Conservation (phyloP, 2,888 invertebrate species). For the Diaperis boleti region DNA sequence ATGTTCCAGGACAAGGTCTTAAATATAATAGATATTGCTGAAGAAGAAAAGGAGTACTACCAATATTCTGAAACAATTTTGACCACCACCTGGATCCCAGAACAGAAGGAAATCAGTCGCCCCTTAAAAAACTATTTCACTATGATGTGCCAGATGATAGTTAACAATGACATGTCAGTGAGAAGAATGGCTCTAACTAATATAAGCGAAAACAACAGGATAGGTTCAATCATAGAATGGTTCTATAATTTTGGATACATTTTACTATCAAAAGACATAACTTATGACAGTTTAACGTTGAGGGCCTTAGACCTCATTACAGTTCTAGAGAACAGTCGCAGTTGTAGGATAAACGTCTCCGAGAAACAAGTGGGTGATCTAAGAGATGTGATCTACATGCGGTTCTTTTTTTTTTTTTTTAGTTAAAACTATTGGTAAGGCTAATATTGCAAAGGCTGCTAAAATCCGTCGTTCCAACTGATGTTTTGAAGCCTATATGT, state of each 20-base stretch:
- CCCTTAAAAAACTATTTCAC: conserved; percentile 59
- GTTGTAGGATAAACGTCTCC: conserved; percentile 70
- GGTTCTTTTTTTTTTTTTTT: conserved; percentile 35
- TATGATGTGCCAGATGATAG: conserved; percentile 65
- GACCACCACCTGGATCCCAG: conserved; percentile 59
- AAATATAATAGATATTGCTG: conserved; percentile 58
- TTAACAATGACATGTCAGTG: conserved; percentile 69
- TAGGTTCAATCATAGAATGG: conserved; percentile 73
- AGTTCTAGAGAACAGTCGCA: conserved; percentile 71
- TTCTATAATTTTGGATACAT: conserved; percentile 72
- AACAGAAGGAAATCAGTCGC: conserved; percentile 53
- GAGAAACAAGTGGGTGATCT: conserved; percentile 70
- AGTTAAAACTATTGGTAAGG: conserved; percentile 60
- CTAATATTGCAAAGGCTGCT: conserved; percentile 60
- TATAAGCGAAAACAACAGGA: conserved; percentile 70
- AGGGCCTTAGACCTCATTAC: conserved; percentile 70
- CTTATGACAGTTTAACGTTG: conserved; percentile 61
- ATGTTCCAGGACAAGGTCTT: conserved; percentile 52
- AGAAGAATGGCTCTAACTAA: conserved; percentile 71
- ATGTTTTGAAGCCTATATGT: conserved; percentile 60
- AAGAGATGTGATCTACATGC: too few species aligned
- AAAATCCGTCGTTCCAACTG: conserved; percentile 52
- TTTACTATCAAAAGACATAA: conserved; percentile 70
- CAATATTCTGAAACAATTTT: conserved; percentile 59
- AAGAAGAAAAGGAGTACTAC: conserved; percentile 53